Percentiles rank a stretch among this genome's conserved stretches.
Evolutionary conservation across 1,140 invertebrate species (phyloP).

Genomic region (Orius laevigatus): DNA sequence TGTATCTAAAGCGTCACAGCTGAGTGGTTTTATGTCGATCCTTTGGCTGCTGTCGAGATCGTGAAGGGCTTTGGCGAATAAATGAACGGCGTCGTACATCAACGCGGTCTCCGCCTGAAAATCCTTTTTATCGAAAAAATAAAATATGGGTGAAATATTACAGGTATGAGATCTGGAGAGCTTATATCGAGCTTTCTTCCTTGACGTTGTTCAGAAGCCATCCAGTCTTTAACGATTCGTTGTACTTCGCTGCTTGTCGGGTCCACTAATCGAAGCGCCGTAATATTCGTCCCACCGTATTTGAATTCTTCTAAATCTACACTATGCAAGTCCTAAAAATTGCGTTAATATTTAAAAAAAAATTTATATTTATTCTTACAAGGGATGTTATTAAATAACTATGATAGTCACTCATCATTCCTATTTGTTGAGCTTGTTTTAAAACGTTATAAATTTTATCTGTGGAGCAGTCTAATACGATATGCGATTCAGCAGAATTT

Average conservation of each 20-base stretch:
- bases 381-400: slow-evolving; percentile 81
- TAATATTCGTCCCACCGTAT: slow-evolving; percentile 86
- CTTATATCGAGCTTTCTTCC: slow-evolving; percentile 42
- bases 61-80: slow-evolving; percentile 85
- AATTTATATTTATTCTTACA: slow-evolving; percentile 32
- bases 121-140: slow-evolving; percentile 22
- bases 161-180: slow-evolving; percentile 21
- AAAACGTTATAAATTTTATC: slow-evolving; percentile 69
- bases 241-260: slow-evolving; percentile 51
- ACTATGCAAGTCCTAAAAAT: slow-evolving; percentile 63
- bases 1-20: slow-evolving; percentile 75
- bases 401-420: slow-evolving; percentile 87
- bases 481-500: slow-evolving; percentile 74
- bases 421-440: slow-evolving; percentile 86
- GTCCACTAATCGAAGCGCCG: slow-evolving; percentile 69
- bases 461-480: slow-evolving; percentile 78
- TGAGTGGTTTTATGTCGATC: slow-evolving; percentile 72
- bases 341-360: not conserved
- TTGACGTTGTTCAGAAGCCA: slow-evolving; percentile 44
- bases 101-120: slow-evolving; percentile 81
- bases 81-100: slow-evolving; percentile 86
- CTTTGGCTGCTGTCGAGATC: slow-evolving; percentile 78
- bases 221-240: slow-evolving; percentile 63
- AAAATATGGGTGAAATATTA: slow-evolving; percentile 3
- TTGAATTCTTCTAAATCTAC: slow-evolving; percentile 85